Percentiles rank a stretch among this genome's conserved stretches.
These are phyloP conservation scores for Sitodiplosis mosellana DNA, from an alignment of 1,140 invertebrate species.

Conservation along the genomic window DNA sequence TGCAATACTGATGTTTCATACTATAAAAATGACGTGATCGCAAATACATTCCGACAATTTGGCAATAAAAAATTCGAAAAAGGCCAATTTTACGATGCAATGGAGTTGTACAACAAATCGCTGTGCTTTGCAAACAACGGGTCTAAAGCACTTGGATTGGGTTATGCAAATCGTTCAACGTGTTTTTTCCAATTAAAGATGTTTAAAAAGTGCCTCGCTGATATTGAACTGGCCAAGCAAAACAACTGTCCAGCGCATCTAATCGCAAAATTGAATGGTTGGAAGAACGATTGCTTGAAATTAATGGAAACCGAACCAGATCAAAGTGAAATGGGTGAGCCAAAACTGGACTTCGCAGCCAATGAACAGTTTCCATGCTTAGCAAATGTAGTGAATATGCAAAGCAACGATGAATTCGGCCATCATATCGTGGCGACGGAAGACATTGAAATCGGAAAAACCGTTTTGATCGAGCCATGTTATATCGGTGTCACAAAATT, in stretches of 20 bases:
- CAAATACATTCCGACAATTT: neutral
- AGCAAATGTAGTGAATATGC: slow-evolving; percentile 35
- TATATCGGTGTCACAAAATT: slow-evolving; percentile 48
- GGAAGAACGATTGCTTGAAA: slow-evolving; percentile 28
- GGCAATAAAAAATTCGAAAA: neutral
- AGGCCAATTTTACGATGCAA: slow-evolving; percentile 19
- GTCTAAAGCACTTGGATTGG: slow-evolving; percentile 36
- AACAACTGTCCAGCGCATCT: slow-evolving; percentile 31
- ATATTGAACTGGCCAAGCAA: slow-evolving; percentile 31
- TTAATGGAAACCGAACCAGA: slow-evolving; percentile 13
- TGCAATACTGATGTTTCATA: neutral
- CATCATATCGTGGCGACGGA: slow-evolving; percentile 41
- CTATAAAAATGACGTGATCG: neutral
- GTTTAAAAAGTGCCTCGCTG: slow-evolving; percentile 37
- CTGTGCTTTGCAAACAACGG: slow-evolving; percentile 31
- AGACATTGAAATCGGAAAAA: slow-evolving; percentile 52
- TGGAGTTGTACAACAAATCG: slow-evolving; percentile 41
- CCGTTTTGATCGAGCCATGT: slow-evolving; percentile 57
- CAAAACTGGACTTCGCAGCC: slow-evolving; percentile 23
- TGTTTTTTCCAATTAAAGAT: slow-evolving; percentile 39
- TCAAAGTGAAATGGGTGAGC: slow-evolving; percentile 15
- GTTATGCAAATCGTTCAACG: slow-evolving; percentile 52
- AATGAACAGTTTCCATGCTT: slow-evolving; percentile 33
- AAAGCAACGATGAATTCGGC: slow-evolving; percentile 34
- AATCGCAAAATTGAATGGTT: slow-evolving; percentile 31